Evolutionary conservation across 2,797 vertebrate species (phyloP), one percentile per base, ranked within the genome.

Genomic region (Acanthurus tractus): DNA sequence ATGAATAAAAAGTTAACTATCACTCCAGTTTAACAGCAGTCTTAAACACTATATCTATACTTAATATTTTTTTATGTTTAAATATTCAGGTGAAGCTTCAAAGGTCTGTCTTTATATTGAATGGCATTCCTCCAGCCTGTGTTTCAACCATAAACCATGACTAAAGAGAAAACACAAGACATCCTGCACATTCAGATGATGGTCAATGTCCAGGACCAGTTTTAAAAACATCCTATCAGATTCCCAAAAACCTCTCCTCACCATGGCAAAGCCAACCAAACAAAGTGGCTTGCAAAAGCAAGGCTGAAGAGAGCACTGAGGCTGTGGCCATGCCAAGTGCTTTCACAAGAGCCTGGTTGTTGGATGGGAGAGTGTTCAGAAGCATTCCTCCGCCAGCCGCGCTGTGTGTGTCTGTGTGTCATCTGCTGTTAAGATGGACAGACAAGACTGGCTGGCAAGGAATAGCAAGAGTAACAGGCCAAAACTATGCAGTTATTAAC

Each of bases 401-500:
- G n/a, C 65, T 71, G 81, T 79, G 52, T 72, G 81, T n/a, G 69
- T 76, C n/a, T 78, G 80, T 79, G 76, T 88, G 76, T 84, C 80
- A 79, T 85, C 84, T 85, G 86, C 77, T 62, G 73, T 69, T 88
- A 70, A 79, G 83, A 89, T 74, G 84, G 84, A 83, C 77, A 48
- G 82, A 86, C 76, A 81, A 74, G 85, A 86, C 74, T 44, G 46
- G 65, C 76, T 76, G 85, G 81, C 80, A 2, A 57, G 63, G 76
- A 78, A 66, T 67, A 55, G 83, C 75, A 14, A 75, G 79, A 73
- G 61, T 25, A 88, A 71, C 74, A 23, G 62, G 79, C 72, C 76
- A n/a, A 79, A 86, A 85, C 82, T 88, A 85, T 89, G 85, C 79
- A 59, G 84, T 73, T 76, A 89, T 91, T 88, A 91, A 88, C 76